Percentiles rank a stretch among this genome's conserved stretches.
phyloP scores from a whole-genome alignment of 2,113 vertebrate species.

The Anguilla rostrata region DNA sequence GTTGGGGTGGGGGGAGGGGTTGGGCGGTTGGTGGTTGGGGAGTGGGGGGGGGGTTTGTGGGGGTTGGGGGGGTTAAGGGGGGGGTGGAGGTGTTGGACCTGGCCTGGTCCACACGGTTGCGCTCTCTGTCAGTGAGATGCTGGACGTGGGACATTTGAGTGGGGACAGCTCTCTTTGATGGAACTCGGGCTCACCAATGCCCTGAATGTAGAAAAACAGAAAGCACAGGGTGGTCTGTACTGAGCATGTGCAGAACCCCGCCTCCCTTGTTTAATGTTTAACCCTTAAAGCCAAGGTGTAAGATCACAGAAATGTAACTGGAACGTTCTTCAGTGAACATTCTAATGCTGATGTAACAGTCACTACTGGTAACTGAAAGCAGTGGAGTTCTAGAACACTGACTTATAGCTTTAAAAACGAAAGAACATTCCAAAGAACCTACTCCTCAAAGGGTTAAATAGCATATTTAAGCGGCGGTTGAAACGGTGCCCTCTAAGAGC shows the following conservation, averaged over 20 bases:
- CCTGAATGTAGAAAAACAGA: neutral
- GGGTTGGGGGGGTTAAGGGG: neutral
- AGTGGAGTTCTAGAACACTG: no score
- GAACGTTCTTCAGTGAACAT: no score
- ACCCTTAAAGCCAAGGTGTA: no score
- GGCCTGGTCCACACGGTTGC: neutral
- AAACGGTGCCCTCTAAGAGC: neutral
- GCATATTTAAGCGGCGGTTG: no score
- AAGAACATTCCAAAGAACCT: no score
- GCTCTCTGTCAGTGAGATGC: neutral
- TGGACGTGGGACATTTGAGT: neutral
- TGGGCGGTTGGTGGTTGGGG: neutral
- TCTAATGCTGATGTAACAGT: no score
- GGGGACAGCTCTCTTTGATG: neutral
- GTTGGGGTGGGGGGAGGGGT: neutral
- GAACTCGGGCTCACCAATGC: neutral
- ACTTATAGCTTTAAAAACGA: no score
- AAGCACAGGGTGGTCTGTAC: conserved; percentile 55
- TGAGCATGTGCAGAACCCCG: conserved; percentile 39
- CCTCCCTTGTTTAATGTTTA: no score
- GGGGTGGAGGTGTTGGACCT: neutral
- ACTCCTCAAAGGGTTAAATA: no score
- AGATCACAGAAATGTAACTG: no score
- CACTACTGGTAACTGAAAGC: no score
- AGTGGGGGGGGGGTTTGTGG: neutral